Percentiles rank a stretch among this genome's conserved stretches.
Conservation (phyloP, 2,113 vertebrate genomes). For the Isurus oxyrinchus region DNA sequence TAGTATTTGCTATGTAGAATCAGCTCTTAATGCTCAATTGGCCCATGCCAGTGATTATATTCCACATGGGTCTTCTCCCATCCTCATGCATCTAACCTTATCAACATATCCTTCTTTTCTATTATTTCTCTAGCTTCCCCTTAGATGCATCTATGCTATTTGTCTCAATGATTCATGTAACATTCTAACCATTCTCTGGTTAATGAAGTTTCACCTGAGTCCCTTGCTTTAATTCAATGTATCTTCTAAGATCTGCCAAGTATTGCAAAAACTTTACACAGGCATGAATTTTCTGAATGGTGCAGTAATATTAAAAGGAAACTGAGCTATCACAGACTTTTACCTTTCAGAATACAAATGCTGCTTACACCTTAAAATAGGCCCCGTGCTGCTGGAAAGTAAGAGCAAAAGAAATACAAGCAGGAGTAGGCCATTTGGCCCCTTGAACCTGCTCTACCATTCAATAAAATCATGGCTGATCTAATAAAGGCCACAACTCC, state of each 20-base stretch:
- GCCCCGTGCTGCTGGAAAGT: too few relatives aligned
- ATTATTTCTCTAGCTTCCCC: not conserved
- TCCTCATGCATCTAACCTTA: not conserved
- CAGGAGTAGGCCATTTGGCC: too few relatives aligned
- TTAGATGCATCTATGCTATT: not conserved
- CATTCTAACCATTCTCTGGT: not conserved
- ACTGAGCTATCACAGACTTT: not conserved
- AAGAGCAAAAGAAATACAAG: too few relatives aligned
- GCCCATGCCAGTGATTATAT: not conserved
- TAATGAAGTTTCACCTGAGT: not conserved
- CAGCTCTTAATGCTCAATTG: not conserved
- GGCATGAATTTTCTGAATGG: not conserved
- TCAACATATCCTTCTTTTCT: not conserved
- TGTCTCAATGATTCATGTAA: not conserved
- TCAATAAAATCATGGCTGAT: too few relatives aligned
- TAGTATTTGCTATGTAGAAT: too few relatives aligned
- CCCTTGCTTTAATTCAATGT: not conserved
- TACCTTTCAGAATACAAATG: not conserved
- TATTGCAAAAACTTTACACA: not conserved
- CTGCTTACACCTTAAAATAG: not conserved
- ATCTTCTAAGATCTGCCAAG: not conserved
- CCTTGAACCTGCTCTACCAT: too few relatives aligned
- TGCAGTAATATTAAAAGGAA: not conserved
- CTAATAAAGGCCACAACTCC: too few relatives aligned
- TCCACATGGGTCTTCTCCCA: not conserved